A percentile compares a stretch with the other conserved stretches of the same genome.
Evolutionary conservation across 2,888 invertebrate species (phyloP).

Genomic region (Leptura quadrifasciata): DNA sequence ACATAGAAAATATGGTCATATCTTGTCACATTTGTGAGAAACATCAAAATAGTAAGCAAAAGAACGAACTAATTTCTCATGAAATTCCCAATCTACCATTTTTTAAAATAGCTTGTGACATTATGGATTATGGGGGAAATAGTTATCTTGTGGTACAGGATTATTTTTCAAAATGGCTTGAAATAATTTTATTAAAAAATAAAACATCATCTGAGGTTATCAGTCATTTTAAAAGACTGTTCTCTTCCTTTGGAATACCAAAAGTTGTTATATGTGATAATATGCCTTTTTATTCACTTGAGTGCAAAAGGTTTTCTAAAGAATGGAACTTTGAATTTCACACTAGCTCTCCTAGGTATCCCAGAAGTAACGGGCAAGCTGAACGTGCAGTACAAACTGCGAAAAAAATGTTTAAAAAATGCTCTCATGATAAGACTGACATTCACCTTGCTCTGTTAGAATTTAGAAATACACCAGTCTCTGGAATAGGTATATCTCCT

Average conservation of each 20-base stretch:
- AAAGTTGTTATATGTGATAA: too few relatives aligned
- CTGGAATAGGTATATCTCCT: not conserved
- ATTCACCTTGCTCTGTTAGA: slow-evolving; percentile 2
- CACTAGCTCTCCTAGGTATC: slow-evolving; percentile 3
- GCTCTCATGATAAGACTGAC: slow-evolving; percentile 3
- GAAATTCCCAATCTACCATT: not conserved
- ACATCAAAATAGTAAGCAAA: slow-evolving; percentile 2
- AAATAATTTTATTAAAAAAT: not conserved
- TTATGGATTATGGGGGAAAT: not conserved
- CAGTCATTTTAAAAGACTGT: too few relatives aligned
- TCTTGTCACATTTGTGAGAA: not conserved
- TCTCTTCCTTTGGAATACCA: too few relatives aligned
- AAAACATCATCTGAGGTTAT: too few relatives aligned
- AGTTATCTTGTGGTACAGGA: not conserved
- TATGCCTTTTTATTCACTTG: not conserved
- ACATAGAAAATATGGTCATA: not conserved
- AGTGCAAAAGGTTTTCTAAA: not conserved
- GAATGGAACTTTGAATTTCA: too few relatives aligned
- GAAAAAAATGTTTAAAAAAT: not conserved
- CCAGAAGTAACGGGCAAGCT: not conserved
- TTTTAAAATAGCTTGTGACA: not conserved
- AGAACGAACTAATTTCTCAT: not conserved
- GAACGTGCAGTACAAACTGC: not conserved
- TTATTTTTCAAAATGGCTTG: slow-evolving; percentile 7
- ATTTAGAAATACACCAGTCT: too few relatives aligned